A percentile compares a stretch with the other conserved stretches of the same genome.
Evolutionary conservation across 2,888 invertebrate species (phyloP).

Genomic region (Drosophila yooni): DNA sequence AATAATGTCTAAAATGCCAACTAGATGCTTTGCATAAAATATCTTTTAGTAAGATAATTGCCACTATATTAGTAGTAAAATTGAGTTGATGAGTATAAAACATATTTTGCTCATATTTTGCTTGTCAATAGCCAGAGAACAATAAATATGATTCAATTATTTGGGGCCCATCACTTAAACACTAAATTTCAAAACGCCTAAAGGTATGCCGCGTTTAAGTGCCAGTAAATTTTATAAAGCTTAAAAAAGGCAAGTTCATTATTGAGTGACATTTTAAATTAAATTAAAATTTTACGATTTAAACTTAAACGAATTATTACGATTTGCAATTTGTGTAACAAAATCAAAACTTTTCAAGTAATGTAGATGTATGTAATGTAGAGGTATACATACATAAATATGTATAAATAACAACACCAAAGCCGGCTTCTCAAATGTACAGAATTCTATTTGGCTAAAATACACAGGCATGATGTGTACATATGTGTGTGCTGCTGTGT

Average conservation of each 20-base stretch:
- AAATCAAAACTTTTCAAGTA: constrained; percentile 56
- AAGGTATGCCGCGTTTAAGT: not conserved
- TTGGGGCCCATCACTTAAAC: not conserved
- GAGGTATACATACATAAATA: constrained; percentile 37
- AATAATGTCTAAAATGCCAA: not conserved
- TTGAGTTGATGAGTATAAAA: not conserved
- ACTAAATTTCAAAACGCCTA: not conserved
- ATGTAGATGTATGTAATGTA: constrained; percentile 11
- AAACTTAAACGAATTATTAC: constrained; percentile 38
- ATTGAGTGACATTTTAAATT: constrained; percentile 51
- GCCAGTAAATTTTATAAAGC: not conserved
- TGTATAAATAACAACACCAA: constrained; percentile 74
- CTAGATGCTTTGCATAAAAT: not conserved
- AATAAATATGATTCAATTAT: not conserved
- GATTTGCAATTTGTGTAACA: constrained; percentile 52
- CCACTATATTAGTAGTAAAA: not conserved
- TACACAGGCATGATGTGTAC: constrained; percentile 3
- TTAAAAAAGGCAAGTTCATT: constrained; percentile 17
- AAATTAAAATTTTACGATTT: constrained; percentile 37
- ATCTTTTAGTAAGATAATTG: not conserved
- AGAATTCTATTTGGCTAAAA: constrained; percentile 19
- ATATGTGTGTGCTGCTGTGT: not conserved
- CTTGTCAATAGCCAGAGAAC: not conserved
- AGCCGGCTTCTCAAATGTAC: constrained; percentile 49
- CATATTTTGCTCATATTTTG: not conserved